Conservation (phyloP, 2,113 vertebrate genomes). For the Rhinolophus sinicus region DNA sequence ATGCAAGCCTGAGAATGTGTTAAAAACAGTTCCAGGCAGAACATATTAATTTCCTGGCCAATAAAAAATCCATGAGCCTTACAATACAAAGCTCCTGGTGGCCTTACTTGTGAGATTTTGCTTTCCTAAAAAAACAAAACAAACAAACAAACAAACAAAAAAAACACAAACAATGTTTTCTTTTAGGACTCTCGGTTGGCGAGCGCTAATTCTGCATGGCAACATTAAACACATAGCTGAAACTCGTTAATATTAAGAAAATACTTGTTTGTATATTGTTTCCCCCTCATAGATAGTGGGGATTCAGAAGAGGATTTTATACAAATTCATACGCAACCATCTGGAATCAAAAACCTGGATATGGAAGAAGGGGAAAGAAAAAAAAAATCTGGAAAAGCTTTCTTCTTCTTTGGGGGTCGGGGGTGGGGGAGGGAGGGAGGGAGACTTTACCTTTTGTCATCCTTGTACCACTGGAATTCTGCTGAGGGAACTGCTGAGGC, state of each 20-base stretch:
- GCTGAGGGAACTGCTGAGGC: conserved; percentile 94
- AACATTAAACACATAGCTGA: background rate
- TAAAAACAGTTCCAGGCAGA: conserved; percentile 41
- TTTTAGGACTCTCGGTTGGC: background rate
- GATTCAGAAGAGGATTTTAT: background rate
- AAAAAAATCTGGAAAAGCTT: background rate
- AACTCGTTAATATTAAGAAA: background rate
- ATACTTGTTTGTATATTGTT: background rate
- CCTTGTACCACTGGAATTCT: conserved; percentile 97
- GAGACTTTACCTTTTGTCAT: conserved; percentile 91
- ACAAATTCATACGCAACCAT: background rate
- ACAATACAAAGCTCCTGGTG: background rate
- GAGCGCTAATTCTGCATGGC: background rate
- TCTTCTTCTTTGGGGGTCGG: background rate
- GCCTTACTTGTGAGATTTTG: background rate
- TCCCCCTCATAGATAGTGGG: fast-evolving
- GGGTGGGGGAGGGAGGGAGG: background rate
- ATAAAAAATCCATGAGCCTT: background rate
- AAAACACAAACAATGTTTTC: background rate
- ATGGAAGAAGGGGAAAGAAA: too few species aligned
- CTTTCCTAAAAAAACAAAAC: background rate
- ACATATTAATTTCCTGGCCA: background rate
- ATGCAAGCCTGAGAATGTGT: background rate
- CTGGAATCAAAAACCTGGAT: background rate
- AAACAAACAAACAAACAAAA: background rate